Evolutionary conservation across 2,113 vertebrate species (phyloP).

Genomic region (Myiagra hebetior): DNA sequence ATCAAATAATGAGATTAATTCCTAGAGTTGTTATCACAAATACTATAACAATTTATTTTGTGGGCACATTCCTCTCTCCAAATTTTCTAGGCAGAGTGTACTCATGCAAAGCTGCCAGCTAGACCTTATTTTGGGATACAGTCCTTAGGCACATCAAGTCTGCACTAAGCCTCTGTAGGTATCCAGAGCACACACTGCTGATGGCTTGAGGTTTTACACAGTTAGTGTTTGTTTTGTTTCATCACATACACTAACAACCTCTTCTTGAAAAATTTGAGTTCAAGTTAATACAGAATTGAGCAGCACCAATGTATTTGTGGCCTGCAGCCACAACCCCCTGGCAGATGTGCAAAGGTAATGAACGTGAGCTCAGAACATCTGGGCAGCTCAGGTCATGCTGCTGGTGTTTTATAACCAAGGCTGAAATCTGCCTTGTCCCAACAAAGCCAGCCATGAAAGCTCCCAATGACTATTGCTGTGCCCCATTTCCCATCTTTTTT

Average conservation of each 20-base stretch:
- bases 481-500: background rate
- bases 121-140: background rate
- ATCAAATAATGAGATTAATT: background rate
- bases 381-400: background rate
- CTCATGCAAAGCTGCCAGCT: background rate
- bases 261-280: background rate
- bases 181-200: background rate
- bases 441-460: background rate
- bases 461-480: background rate
- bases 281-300: background rate
- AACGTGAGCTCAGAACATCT: background rate
- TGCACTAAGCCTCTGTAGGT: background rate
- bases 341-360: rapidly evolving
- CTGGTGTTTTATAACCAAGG: background rate
- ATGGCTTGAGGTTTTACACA: background rate
- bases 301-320: background rate
- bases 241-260: background rate
- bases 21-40: background rate
- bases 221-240: background rate
- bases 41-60: background rate
- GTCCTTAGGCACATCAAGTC: background rate
- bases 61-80: background rate
- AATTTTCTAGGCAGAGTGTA: background rate
- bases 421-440: background rate
- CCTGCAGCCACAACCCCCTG: rapidly evolving